Percentiles rank a stretch among this genome's conserved stretches.
Conservation (phyloP, 2,113 vertebrate species). For the Clarias batrachus region DNA sequence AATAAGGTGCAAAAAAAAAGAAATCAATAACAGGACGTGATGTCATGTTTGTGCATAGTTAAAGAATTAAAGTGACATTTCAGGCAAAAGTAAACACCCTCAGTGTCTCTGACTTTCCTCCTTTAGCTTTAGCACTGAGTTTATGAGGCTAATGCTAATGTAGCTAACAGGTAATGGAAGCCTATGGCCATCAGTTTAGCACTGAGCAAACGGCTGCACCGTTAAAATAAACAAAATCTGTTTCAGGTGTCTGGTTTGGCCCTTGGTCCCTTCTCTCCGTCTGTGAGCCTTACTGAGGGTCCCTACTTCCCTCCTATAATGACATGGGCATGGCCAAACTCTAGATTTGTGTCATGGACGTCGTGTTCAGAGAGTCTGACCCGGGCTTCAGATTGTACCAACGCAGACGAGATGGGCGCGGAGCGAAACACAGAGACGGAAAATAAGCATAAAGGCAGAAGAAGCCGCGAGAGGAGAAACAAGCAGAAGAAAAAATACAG, state of each 20-base stretch:
- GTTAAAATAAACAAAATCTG: not conserved
- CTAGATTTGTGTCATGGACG: slow-evolving; percentile 18
- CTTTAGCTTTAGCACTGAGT: no score
- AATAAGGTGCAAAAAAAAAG: no score
- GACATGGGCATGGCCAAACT: slow-evolving; percentile 20
- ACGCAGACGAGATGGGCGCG: not conserved
- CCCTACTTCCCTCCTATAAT: slow-evolving; percentile 20
- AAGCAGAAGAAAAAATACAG: not conserved
- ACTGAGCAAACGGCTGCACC: not conserved
- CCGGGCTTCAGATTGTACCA: not conserved
- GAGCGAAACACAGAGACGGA: not conserved
- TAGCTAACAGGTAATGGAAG: not conserved
- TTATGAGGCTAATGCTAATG: not conserved
- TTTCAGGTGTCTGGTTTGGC: slow-evolving; percentile 4
- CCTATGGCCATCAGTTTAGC: not conserved
- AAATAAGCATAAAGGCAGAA: slow-evolving; percentile 5
- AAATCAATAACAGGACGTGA: not conserved
- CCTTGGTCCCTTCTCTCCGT: slow-evolving; percentile 2
- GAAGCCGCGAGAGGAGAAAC: not conserved
- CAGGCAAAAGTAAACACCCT: no score
- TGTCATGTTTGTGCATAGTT: not conserved
- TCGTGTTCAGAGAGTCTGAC: not conserved
- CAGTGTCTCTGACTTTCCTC: no score
- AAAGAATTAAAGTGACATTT: not conserved
- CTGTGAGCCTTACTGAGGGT: not conserved